A percentile compares a stretch with the other conserved stretches of the same genome.
These are phyloP conservation scores for Bryconaethiops microstoma DNA, from an alignment of 2,797 vertebrate genomes.

Conservation along the genomic window DNA sequence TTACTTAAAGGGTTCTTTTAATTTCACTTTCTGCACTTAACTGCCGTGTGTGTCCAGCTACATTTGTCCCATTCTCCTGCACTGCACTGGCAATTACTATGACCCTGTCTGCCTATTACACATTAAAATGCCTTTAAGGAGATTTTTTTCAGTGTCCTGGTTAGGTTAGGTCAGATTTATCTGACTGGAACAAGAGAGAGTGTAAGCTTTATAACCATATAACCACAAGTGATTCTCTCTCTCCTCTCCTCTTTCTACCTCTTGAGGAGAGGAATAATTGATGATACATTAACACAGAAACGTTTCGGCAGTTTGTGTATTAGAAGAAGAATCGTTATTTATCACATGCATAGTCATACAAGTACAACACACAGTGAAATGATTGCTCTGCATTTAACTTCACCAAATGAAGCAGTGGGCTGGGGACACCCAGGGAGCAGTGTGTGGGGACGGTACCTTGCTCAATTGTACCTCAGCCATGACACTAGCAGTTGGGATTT, in stretches of 20 bases:
- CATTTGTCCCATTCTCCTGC: slow-evolving; percentile 1
- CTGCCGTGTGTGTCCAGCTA: slow-evolving; percentile 5
- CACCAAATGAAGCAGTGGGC: too few species aligned
- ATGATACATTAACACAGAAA: too few species aligned
- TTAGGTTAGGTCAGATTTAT: not conserved
- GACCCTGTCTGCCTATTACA: slow-evolving; percentile 1
- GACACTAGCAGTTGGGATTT: too few species aligned
- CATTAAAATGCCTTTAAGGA: slow-evolving; percentile 14
- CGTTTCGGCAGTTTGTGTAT: too few species aligned
- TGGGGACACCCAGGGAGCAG: too few species aligned
- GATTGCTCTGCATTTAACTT: too few species aligned
- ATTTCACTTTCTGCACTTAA: not conserved
- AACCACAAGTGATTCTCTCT: not conserved
- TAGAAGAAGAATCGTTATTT: too few species aligned
- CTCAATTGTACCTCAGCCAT: too few species aligned
- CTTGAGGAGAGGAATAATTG: too few species aligned
- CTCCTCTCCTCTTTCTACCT: not conserved
- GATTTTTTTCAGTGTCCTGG: not conserved
- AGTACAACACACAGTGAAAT: too few species aligned
- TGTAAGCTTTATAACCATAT: not conserved
- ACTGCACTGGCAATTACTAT: not conserved
- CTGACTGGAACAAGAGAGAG: not conserved
- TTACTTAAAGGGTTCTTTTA: slow-evolving; percentile 6
- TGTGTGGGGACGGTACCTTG: too few species aligned
- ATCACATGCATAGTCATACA: too few species aligned